phyloP scores from a whole-genome alignment of 2,113 vertebrate species.

The Gnathonemus longibarbis region DNA sequence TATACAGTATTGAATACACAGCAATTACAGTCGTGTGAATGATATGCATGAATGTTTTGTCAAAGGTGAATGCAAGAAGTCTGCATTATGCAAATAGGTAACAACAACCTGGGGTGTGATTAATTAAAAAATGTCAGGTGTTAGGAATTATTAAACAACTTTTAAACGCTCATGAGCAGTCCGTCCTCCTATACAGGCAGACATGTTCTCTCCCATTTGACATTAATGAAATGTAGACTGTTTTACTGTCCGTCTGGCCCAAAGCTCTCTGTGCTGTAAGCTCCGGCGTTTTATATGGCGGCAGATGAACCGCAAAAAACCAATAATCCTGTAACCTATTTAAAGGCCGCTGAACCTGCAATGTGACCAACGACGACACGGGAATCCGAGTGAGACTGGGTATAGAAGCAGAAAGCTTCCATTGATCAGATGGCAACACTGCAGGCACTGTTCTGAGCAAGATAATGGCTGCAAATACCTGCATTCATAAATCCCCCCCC shows the following conservation, averaged over 20 bases:
- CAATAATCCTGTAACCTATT: neutral
- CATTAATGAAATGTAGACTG: neutral
- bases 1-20: neutral
- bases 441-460: neutral
- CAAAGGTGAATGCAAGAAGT: neutral
- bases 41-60: neutral
- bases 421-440: slow-evolving; percentile 4
- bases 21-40: neutral
- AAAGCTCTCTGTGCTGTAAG: neutral
- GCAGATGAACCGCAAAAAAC: neutral
- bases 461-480: neutral
- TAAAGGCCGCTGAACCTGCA: neutral
- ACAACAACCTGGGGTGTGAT: neutral
- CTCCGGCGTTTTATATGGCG: neutral
- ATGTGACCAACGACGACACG: neutral
- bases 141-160: neutral
- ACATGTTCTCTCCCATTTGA: neutral
- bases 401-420: neutral
- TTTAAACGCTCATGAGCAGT: neutral
- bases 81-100: slow-evolving; percentile 1
- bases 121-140: neutral
- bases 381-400: neutral
- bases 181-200: neutral
- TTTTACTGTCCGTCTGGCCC: neutral
- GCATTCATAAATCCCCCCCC: neutral